These are phyloP conservation scores for Frankliniella intonsa DNA, from an alignment of 2,888 invertebrate species.

Conservation along the genomic window DNA sequence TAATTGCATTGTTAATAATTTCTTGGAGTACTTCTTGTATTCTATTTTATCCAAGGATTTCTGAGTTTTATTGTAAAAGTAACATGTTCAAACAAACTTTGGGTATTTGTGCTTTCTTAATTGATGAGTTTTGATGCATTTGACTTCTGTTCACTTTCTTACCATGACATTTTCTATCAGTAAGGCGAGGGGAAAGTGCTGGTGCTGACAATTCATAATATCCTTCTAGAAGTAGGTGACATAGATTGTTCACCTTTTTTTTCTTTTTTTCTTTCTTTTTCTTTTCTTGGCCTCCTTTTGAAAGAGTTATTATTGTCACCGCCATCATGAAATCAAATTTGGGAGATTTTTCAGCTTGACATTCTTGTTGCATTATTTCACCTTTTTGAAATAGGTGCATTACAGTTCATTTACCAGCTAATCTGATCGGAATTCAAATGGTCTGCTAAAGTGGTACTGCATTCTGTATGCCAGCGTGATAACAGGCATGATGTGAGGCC, in stretches of 20 bases:
- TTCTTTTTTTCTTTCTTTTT: neutral
- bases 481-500: neutral
- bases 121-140: neutral
- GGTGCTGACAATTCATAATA: too few species aligned
- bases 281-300: too few species aligned
- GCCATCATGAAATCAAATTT: neutral
- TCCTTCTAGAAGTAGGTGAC: too few species aligned
- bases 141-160: neutral
- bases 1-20: too few species aligned
- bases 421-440: neutral
- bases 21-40: too few species aligned
- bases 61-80: too few species aligned
- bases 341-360: neutral
- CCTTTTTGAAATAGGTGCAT: neutral
- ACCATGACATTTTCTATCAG: neutral
- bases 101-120: too few species aligned
- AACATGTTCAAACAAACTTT: too few species aligned
- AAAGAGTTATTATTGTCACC: neutral
- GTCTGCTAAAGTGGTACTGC: neutral
- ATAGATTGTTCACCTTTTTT: neutral
- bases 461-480: conserved; percentile 11
- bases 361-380: conserved; percentile 1
- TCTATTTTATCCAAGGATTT: too few species aligned
- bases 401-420: neutral
- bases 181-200: neutral